Evolutionary conservation across 2,797 vertebrate genomes (phyloP).

Genomic region (Syngnathus rostellatus): DNA sequence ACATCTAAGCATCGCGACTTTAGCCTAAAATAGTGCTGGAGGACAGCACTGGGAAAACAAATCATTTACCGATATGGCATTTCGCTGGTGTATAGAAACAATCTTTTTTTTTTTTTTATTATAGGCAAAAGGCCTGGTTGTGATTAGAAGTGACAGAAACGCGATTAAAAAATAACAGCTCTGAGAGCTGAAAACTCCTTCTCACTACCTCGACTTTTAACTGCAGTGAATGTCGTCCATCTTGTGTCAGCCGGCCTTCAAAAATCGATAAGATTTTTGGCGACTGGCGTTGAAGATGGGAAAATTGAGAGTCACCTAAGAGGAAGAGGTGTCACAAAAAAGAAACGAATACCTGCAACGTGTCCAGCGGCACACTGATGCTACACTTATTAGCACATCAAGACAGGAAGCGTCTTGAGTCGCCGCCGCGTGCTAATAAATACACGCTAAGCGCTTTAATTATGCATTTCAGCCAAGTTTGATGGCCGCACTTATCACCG

Average conservation of each 20-base stretch:
- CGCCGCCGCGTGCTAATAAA: slow-evolving; percentile 43
- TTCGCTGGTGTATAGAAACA: too few relatives aligned
- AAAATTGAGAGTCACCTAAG: not conserved
- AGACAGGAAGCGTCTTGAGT: slow-evolving; percentile 24
- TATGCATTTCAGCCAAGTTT: slow-evolving; percentile 38
- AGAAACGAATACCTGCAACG: not conserved
- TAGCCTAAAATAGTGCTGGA: not conserved
- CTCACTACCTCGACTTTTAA: too few relatives aligned
- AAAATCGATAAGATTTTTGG: not conserved
- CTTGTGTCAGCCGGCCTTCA: too few relatives aligned
- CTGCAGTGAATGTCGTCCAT: too few relatives aligned
- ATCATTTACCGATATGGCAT: not conserved
- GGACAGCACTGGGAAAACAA: not conserved
- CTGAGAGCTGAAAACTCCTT: too few relatives aligned
- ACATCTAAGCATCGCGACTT: not conserved
- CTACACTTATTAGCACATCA: slow-evolving; percentile 22
- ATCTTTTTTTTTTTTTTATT: too few relatives aligned
- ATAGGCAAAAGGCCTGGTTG: too few relatives aligned
- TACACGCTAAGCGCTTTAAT: slow-evolving; percentile 42
- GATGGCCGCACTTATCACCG: slow-evolving; percentile 41
- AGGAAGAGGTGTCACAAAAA: not conserved
- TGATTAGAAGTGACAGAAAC: too few relatives aligned
- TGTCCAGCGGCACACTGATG: not conserved
- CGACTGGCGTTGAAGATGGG: not conserved
- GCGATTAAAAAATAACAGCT: too few relatives aligned